phyloP scores from a whole-genome alignment of 2,888 invertebrate genomes.

The Glyphotaelius pellucidus region DNA sequence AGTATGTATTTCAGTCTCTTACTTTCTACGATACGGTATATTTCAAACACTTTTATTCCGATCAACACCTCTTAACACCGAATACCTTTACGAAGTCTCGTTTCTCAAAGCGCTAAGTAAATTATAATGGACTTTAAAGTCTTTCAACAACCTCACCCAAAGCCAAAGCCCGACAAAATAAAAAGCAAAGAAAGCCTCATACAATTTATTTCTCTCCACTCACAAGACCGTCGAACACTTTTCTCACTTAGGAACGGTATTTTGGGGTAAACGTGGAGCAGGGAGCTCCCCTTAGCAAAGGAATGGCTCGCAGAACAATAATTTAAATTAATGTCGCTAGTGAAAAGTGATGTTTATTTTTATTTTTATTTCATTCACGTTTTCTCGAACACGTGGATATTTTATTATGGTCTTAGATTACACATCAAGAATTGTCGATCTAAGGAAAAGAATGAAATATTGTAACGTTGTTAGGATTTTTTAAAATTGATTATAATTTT shows the following conservation, averaged over 20 bases:
- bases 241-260: constrained; percentile 26
- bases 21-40: neutral
- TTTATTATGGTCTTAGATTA: neutral
- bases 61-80: neutral
- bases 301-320: neutral
- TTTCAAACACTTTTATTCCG: neutral
- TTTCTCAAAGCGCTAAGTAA: neutral
- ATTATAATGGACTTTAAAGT: constrained; percentile 31
- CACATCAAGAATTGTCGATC: too few species aligned
- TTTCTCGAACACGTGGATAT: neutral
- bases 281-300: neutral
- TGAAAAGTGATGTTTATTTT: neutral
- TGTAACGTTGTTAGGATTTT: too few species aligned
- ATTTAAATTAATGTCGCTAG: neutral
- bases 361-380: neutral
- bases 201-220: constrained; percentile 45
- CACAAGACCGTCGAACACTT: constrained; percentile 10
- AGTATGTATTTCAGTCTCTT: too few species aligned
- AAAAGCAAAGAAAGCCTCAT: constrained; percentile 40
- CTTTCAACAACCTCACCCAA: neutral
- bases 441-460: too few species aligned
- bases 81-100: neutral
- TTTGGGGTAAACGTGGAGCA: neutral
- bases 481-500: too few species aligned
- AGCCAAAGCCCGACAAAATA: constrained; percentile 7